phyloP scores from a whole-genome alignment of 2,888 invertebrate genomes.

The Drosophila lacicola region DNA sequence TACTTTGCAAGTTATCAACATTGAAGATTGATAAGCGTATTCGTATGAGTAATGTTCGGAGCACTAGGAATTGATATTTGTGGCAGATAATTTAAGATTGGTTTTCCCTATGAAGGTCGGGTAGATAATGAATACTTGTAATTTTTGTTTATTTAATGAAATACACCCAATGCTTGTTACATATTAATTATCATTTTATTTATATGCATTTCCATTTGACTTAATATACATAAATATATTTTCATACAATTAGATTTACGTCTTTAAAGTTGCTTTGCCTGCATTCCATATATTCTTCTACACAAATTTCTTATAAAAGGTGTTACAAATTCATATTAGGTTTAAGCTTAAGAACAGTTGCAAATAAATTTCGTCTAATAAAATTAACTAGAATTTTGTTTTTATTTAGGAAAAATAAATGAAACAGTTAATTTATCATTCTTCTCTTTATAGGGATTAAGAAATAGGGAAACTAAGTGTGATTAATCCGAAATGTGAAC shows the following conservation, averaged over 20 bases:
- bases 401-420: constrained; percentile 19
- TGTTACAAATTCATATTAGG: constrained; percentile 51
- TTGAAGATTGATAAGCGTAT: neutral
- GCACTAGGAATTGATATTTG: neutral
- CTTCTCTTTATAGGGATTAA: neutral
- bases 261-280: constrained; percentile 78
- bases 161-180: constrained; percentile 42
- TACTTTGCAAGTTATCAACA: neutral
- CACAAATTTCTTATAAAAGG: constrained; percentile 63
- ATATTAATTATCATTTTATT: constrained; percentile 77
- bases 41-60: constrained; percentile 13
- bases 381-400: constrained; percentile 69
- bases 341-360: constrained; percentile 39
- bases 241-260: constrained; percentile 78
- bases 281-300: constrained; percentile 65
- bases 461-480: constrained; percentile 9
- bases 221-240: constrained; percentile 74
- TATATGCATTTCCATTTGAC: constrained; percentile 76
- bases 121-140: neutral
- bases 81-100: neutral
- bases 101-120: neutral
- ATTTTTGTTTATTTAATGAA: neutral
- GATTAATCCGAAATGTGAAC: constrained; percentile 42
- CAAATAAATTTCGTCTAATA: constrained; percentile 71
- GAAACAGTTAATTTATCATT: constrained; percentile 4